Conservation (phyloP, 2,888 invertebrate species). For the Abrostola tripartita region DNA sequence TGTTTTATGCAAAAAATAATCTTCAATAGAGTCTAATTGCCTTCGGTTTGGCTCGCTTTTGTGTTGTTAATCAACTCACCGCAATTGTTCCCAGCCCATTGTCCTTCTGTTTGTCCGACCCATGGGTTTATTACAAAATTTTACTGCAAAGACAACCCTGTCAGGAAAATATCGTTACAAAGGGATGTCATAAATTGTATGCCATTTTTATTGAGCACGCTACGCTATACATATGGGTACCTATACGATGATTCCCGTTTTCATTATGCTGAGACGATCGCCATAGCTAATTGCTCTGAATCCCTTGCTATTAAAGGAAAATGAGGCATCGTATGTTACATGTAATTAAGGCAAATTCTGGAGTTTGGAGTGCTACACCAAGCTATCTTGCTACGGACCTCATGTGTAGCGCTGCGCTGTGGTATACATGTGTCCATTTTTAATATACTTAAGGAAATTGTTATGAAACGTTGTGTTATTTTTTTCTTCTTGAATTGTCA, state of each 20-base stretch:
- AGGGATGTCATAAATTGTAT: constrained; percentile 17
- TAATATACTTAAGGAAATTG: no score
- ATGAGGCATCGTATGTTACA: constrained; percentile 31
- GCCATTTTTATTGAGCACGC: constrained; percentile 9
- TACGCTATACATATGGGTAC: neutral
- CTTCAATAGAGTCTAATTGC: constrained; percentile 66
- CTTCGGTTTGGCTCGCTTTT: constrained; percentile 65
- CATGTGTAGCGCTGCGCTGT: neutral
- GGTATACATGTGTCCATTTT: no score
- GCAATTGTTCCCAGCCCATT: constrained; percentile 60
- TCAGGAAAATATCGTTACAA: constrained; percentile 25
- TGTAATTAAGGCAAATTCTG: constrained; percentile 25
- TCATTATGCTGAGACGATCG: constrained; percentile 16
- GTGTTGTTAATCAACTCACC: constrained; percentile 70
- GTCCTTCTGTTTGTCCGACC: constrained; percentile 52
- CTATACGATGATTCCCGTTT: constrained; percentile 10
- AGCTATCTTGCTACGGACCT: constrained; percentile 8
- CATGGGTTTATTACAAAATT: constrained; percentile 48
- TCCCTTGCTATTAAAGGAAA: constrained; percentile 31
- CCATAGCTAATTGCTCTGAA: constrained; percentile 30
- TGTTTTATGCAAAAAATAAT: constrained; percentile 57
- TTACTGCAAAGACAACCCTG: constrained; percentile 33
- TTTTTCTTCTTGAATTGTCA: no score
- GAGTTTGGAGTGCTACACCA: constrained; percentile 6
- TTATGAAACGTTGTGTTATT: no score